Conservation (phyloP, 2,888 invertebrate genomes). For the Perizoma flavofasciatum region DNA sequence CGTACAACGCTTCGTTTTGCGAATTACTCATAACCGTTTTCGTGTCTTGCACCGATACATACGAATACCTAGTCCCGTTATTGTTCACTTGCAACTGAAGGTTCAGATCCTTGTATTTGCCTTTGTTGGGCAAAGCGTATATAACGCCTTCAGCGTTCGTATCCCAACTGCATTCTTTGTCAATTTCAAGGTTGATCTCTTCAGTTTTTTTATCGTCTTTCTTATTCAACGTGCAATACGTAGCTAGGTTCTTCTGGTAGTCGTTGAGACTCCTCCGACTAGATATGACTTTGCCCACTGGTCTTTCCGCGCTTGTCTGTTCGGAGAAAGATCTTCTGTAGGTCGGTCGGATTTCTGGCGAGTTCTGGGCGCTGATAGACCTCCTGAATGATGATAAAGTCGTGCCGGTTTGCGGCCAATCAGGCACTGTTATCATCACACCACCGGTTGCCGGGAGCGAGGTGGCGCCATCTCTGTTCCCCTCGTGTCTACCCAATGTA, state of each 20-base stretch:
- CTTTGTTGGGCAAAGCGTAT: constrained; percentile 79
- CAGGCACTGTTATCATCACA: constrained; percentile 86
- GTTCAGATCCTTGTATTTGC: constrained; percentile 78
- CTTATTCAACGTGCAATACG: constrained; percentile 63
- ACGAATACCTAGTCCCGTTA: constrained; percentile 76
- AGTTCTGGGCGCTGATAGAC: constrained; percentile 75
- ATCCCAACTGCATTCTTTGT: constrained; percentile 85
- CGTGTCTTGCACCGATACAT: constrained; percentile 76
- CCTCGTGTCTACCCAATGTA: constrained; percentile 74
- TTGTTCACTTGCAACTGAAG: constrained; percentile 78
- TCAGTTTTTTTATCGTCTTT: constrained; percentile 61
- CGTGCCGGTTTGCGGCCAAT: constrained; percentile 79
- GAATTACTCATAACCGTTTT: constrained; percentile 78
- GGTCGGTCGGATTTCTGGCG: constrained; percentile 75
- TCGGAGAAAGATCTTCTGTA: constrained; percentile 78
- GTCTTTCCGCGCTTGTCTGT: constrained; percentile 68
- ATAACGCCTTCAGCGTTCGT: constrained; percentile 81
- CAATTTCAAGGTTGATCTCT: constrained; percentile 76
- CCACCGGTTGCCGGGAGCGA: constrained; percentile 80
- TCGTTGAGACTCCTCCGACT: constrained; percentile 77
- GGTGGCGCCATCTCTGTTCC: constrained; percentile 69
- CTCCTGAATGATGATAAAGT: constrained; percentile 62
- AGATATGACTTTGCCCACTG: constrained; percentile 75
- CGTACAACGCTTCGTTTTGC: constrained; percentile 74
- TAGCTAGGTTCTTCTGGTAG: constrained; percentile 70